Base-by-base conservation (phyloP, 2,888 invertebrate species). In the Drosophila nr. fundita region DNA sequence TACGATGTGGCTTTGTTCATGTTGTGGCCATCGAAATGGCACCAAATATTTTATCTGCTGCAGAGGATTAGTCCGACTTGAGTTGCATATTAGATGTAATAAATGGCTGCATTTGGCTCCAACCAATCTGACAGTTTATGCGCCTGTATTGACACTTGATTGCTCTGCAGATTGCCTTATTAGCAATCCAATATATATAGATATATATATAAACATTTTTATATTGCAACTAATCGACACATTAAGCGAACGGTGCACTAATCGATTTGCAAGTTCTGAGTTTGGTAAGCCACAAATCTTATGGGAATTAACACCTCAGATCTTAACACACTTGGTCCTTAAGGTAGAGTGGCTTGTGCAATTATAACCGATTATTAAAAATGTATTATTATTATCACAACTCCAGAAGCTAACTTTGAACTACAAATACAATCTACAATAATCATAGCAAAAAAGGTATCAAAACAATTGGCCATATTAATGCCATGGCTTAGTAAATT, bases 1-100 rank as follows among this genome's bases (percentile, higher is more conserved):
- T 89, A 85, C 82, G 90, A 81, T 73, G 89, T 88, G 76, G 75
- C 75, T 88, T 83, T 87, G 90, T 81, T 83, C 82, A 84, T 90
- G 90, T 85, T 83, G 61, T 70, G 68, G 82, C 63, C 83, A 74
- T 71, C 75, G 84, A 83, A 36, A 90, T 90, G 89, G 70, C 76
- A 81, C 78, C 90, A 76, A 86, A 81, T 90, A 87, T 86, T 77
- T 87, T 90, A 87, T 89, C 89, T 70, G 63, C 69, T 59, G 52
- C 49, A 50, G 74, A 67, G 89, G 82, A 84, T 87, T 87, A 86
- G 85, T 76, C 68, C 40, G 64, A 68, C 80, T 64, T 57, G 57
- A 78, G 77, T 61, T 63, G 72, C 78, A 72, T 90, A 90, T 86
- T 86, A 86, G 81, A 49, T 66, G 77, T 83, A 87, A 84, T 84